Evolutionary conservation across 2,113 vertebrate genomes (phyloP).

Genomic region (Alectura lathami): DNA sequence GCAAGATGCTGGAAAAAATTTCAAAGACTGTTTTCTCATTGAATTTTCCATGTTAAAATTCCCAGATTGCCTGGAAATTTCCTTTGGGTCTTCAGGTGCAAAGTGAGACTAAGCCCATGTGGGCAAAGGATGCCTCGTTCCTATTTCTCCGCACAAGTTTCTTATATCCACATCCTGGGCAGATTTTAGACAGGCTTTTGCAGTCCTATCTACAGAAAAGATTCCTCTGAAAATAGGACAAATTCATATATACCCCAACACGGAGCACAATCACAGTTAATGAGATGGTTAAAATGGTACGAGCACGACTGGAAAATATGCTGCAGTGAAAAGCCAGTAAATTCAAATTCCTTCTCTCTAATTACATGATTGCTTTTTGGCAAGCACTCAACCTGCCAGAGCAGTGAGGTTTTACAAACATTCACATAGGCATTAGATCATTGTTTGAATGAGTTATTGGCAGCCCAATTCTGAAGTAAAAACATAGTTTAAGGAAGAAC

Average conservation of each 20-base stretch:
- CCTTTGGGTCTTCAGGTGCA: not conserved
- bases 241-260: not conserved
- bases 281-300: slow-evolving; percentile 5
- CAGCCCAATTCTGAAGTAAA: slow-evolving; percentile 45
- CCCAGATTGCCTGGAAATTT: not conserved
- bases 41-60: not conserved
- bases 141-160: not conserved
- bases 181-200: not conserved
- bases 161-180: not conserved
- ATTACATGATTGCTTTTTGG: slow-evolving; percentile 68
- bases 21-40: not conserved
- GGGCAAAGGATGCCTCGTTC: not conserved
- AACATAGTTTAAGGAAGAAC: slow-evolving; percentile 58
- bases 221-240: not conserved
- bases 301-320: slow-evolving; percentile 52
- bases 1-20: not conserved
- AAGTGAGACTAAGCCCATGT: not conserved
- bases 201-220: not conserved
- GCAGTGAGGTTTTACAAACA: slow-evolving; percentile 69
- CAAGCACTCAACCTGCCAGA: slow-evolving; percentile 53
- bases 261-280: not conserved
- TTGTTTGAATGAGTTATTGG: slow-evolving; percentile 69
- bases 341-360: slow-evolving; percentile 56
- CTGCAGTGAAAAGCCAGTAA: slow-evolving; percentile 20
- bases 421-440: slow-evolving; percentile 68